These are phyloP conservation scores for Schizaphis graminum DNA, from an alignment of 2,888 invertebrate species.

Conservation along the genomic window DNA sequence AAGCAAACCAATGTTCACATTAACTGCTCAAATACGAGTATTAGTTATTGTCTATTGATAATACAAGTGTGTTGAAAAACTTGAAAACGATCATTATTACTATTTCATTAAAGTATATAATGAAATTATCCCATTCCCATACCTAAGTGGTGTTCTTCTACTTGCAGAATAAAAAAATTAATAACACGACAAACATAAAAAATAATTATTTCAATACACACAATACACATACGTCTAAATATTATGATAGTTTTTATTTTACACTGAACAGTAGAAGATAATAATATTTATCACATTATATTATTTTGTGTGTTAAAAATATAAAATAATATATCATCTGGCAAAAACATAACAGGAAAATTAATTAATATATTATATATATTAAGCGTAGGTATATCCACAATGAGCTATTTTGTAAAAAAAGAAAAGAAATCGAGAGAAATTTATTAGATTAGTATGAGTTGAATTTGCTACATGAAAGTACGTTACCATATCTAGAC, in stretches of 20 bases:
- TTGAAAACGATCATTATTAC: neutral
- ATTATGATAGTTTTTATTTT: neutral
- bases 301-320: neutral
- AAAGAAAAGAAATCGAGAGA: constrained; percentile 21
- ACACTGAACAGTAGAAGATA: neutral
- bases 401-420: neutral
- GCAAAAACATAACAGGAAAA: neutral
- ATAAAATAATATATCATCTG: neutral
- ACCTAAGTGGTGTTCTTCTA: neutral
- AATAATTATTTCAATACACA: neutral
- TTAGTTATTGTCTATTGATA: neutral
- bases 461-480: neutral
- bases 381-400: neutral
- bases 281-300: neutral
- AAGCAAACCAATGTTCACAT: neutral
- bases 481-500: neutral
- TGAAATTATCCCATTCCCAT: neutral
- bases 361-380: neutral
- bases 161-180: neutral
- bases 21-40: neutral
- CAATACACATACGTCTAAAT: neutral
- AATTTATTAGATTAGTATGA: neutral
- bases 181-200: neutral
- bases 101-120: neutral
- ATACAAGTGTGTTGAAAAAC: neutral